These are phyloP conservation scores for Vollenhovia emeryi DNA, from an alignment of 1,140 invertebrate species.

Conservation along the genomic window DNA sequence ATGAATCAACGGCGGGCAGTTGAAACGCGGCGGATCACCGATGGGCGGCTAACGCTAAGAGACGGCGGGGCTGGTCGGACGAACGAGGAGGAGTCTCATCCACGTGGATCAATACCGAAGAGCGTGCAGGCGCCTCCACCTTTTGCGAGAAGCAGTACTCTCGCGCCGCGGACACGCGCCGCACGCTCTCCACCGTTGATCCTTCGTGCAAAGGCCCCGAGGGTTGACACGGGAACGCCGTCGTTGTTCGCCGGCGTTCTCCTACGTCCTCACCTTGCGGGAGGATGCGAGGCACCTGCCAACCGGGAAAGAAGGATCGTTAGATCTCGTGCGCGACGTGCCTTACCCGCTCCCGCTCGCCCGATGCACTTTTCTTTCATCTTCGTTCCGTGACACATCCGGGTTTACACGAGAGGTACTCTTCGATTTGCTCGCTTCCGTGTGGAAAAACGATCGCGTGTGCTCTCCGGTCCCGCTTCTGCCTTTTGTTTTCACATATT, in stretches of 20 bases:
- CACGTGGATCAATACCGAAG: slow-evolving; percentile 73
- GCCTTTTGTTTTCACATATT: background rate
- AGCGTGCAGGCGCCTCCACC: slow-evolving; percentile 66
- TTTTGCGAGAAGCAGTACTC: slow-evolving; percentile 70
- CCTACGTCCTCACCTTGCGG: background rate
- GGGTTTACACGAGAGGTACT: slow-evolving; percentile 14
- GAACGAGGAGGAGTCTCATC: slow-evolving; percentile 41
- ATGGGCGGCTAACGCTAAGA: slow-evolving; percentile 39
- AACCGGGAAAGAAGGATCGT: slow-evolving; percentile 3
- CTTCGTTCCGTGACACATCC: slow-evolving; percentile 20
- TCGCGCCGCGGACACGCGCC: slow-evolving; percentile 74
- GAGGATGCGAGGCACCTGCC: slow-evolving; percentile 50
- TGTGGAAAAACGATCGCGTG: background rate
- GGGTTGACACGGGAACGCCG: slow-evolving; percentile 34
- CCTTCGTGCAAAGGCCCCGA: slow-evolving; percentile 5
- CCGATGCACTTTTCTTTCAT: slow-evolving; percentile 55
- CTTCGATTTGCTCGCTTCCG: slow-evolving; percentile 10
- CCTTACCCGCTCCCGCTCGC: slow-evolving; percentile 16
- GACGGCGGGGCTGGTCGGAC: slow-evolving; percentile 40
- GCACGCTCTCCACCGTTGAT: slow-evolving; percentile 61
- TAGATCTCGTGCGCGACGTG: slow-evolving; percentile 44
- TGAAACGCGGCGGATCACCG: background rate
- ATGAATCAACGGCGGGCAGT: background rate
- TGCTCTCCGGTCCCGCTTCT: background rate
- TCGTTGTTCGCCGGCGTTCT: background rate